Evolutionary conservation across 2,888 invertebrate genomes (phyloP), one percentile per base, ranked within the genome.

Genomic region (Ophion costatus): DNA sequence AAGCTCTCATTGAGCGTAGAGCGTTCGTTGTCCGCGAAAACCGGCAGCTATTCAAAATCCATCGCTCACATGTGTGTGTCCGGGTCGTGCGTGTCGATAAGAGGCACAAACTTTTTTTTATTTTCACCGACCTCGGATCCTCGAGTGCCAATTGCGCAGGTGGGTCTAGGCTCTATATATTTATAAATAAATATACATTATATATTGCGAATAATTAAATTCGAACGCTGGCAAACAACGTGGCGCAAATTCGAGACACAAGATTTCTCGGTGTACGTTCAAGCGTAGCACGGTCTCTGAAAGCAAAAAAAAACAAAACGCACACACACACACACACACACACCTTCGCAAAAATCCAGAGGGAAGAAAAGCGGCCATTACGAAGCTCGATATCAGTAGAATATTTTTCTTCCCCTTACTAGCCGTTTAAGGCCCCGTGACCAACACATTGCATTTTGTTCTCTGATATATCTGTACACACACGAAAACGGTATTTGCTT

Each of bases 201-300:
- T 67, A 67, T 76, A 76, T 76, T 76, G 76, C 76, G 69, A 77
- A 77, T 69, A 69, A 77, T 59, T 63, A 76, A 67, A 70, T 87
- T 87, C 70, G 87, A 91, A 90, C 89, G 91, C 90, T 92, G 93
- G 88, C 82, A 90, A 91, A 90, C 91, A 93, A 91, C 91, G 90
- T 93, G 93, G 93, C 90, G 89, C 93, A 92, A 77, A 93, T 89
- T 7, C 89, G 73, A 88, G 83, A 86, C 71, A 76, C 22, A 20
- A 89, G 86, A 88, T 80, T 71, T 88, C 88, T 91, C 90, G 89
- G 90, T 77, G 90, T 69, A 88, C 89, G 89, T 93, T 93, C 93
- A 93, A 93, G 93, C 89, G 93, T 93, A 92, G 90, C 93, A 92
- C 77, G 78, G 93, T 93, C 93, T 93, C 93, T 93, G 92, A 92